Evolutionary conservation across 2,888 invertebrate genomes (phyloP), one percentile per base, ranked within the genome.

Genomic region (Drosophila gaucha): DNA sequence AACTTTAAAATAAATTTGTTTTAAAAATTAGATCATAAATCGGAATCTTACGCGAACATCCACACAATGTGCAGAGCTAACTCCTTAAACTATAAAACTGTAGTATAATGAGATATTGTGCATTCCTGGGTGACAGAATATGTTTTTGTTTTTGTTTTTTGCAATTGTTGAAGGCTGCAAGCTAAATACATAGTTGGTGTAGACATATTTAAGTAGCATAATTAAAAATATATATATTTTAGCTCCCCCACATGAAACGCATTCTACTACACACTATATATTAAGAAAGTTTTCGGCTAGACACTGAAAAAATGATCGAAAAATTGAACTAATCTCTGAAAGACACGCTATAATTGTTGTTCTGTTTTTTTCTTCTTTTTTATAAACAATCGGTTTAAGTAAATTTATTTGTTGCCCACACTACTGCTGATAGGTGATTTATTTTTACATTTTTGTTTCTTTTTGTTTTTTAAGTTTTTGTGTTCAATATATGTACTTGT

Each of bases 211-310:
- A 57, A 54, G 58, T 67, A 62, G 54, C 55, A 56, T 65, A 55
- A 52, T 71, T 75, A 65, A 59, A 70, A 56, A 51, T 51, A 51
- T 52, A 33, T 67, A 56, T 46, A 59, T 28, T 38, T 70, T 52
- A 52, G 59, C 52, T 71, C 49, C 66, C 65, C 72, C 28, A 70
- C 38, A 30, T 52, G 60, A 67, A 72, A 54, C 41, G 54, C 59
- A 54, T 50, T 30, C 76, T 71, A 35, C 76, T 76, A 73, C 51
- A 58, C 31, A 50, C 66, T 76, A 73, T 57, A 54, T 38, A 24
- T 41, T 41, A 41, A 41, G 71, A 76, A 52, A 52, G 72, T 76
- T 52, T 71, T 71, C 76, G 72, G 59, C 66, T 76, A 76, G 66
- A 73, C 56, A 54, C 73, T 56, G 52, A 54, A 57, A 44, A 64